Percentiles rank a stretch among this genome's conserved stretches.
Conservation (phyloP, 2,888 invertebrate genomes). For the Lasioglossum morio region DNA sequence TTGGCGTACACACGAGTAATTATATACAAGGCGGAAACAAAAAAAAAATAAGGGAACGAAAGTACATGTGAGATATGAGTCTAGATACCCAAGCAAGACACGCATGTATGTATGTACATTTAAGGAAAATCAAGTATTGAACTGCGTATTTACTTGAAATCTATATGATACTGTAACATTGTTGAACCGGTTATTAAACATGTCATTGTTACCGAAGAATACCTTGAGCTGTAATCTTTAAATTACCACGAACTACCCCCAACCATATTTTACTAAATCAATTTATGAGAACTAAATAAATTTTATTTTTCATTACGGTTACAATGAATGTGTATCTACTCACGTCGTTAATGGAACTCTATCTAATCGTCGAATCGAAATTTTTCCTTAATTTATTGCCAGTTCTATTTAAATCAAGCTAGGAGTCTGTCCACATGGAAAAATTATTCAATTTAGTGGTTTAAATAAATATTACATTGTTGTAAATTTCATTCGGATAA, state of each 20-base stretch:
- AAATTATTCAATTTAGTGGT: too few relatives aligned
- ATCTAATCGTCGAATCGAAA: neutral
- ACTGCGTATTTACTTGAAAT: conserved; percentile 72
- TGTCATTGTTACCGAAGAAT: conserved; percentile 84
- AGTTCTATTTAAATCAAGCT: neutral
- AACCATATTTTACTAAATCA: neutral
- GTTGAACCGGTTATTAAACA: conserved; percentile 85
- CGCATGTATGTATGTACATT: conserved; percentile 83
- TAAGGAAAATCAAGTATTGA: conserved; percentile 79
- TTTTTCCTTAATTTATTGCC: neutral
- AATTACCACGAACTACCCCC: neutral
- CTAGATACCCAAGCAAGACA: conserved; percentile 64
- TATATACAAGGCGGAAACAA: conserved; percentile 21
- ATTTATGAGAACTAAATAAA: neutral
- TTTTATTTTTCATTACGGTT: neutral
- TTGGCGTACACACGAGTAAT: conserved; percentile 17
- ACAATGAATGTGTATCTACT: neutral
- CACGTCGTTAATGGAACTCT: neutral
- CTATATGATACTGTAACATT: conserved; percentile 81
- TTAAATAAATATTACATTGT: too few relatives aligned
- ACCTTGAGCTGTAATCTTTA: conserved; percentile 63
- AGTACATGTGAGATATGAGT: conserved; percentile 37
- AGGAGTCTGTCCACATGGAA: neutral
- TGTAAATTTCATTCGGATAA: too few relatives aligned
- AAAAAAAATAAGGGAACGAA: conserved; percentile 37